Base-by-base conservation (phyloP, 2,888 invertebrate species). In the Tholera decimalis region DNA sequence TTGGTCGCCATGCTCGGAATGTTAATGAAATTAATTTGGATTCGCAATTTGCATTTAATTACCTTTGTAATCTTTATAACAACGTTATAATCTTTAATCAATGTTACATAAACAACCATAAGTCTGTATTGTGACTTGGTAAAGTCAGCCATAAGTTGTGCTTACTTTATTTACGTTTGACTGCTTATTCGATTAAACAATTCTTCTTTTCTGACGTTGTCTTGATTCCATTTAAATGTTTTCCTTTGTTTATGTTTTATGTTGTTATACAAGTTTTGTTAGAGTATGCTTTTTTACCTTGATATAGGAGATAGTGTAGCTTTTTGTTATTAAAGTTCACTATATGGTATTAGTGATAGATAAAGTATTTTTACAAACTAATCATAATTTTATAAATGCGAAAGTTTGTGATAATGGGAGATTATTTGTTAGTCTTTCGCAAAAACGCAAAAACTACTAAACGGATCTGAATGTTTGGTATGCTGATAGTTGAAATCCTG, bases 11-110 rank as follows among this genome's bases (percentile, higher is more conserved):
- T 55, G 62, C n/a, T 57, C 26, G 5, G 47, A 74, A 78, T 60
- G 22, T 57, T 73, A 64, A 74, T 57, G 20, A 57, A 62, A 77
- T 77, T 77, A 58, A 58, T 73, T 58, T 58, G 30, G 58, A 63
- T 58, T 54, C 41, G 13, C 20, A 58, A 72, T 77, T 77, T 72
- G 18, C 53, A 62, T 58, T 44, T 41, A 67, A 71, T 77, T 77
- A 37, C 49, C 28, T 62, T 58, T 58, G 50, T 73, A 55, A 77
- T 72, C 41, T 51, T 76, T 35, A 41, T 51, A 55, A 59, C 30
- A 76, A 75, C 39, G 37, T 69, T 69, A 33, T 74, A 47, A 75
- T 71, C 41, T 61, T 71, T 50, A 50, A 62, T 62, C 57, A 71
- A 77, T 62, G 24, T 54, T 43, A 43, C 22, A 26, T 24, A 39